Percentiles rank a stretch among this genome's conserved stretches.
Conservation (phyloP, 2,113 vertebrate genomes). For the Uria aalge region DNA sequence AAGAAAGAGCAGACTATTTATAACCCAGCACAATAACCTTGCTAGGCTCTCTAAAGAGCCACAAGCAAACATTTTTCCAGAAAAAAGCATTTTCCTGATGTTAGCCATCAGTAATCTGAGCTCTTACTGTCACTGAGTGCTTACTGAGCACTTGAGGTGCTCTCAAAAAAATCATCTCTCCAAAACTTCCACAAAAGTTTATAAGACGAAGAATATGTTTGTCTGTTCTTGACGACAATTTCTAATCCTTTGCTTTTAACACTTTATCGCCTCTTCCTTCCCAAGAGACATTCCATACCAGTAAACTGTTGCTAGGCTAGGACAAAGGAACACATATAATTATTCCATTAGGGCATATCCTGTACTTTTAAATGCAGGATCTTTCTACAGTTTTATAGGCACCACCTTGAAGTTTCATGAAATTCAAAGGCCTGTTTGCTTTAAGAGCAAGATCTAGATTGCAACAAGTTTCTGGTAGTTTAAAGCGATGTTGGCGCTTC, state of each 20-base stretch:
- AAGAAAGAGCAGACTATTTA: constrained; percentile 3
- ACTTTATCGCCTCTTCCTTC: neutral
- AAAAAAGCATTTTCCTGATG: neutral
- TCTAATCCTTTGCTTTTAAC: neutral
- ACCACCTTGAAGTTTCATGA: neutral
- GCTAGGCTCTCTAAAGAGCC: neutral
- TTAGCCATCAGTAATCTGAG: neutral
- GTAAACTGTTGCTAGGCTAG: neutral
- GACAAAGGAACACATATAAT: neutral
- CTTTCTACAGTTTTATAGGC: neutral
- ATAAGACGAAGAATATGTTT: neutral
- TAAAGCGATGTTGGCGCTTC: neutral
- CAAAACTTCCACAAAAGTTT: neutral
- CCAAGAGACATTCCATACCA: neutral
- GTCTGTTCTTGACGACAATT: neutral
- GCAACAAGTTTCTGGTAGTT: neutral
- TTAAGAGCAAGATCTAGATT: neutral
- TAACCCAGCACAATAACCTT: neutral
- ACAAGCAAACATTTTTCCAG: neutral
- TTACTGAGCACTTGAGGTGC: too few species aligned
- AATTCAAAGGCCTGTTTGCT: neutral
- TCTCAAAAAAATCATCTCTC: neutral
- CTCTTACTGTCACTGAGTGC: neutral
- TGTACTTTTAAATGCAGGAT: neutral
- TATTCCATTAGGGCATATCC: neutral